A percentile compares a stretch with the other conserved stretches of the same genome.
Evolutionary conservation across 2,797 vertebrate genomes (phyloP).

Genomic region (Bradypodion ventrale): DNA sequence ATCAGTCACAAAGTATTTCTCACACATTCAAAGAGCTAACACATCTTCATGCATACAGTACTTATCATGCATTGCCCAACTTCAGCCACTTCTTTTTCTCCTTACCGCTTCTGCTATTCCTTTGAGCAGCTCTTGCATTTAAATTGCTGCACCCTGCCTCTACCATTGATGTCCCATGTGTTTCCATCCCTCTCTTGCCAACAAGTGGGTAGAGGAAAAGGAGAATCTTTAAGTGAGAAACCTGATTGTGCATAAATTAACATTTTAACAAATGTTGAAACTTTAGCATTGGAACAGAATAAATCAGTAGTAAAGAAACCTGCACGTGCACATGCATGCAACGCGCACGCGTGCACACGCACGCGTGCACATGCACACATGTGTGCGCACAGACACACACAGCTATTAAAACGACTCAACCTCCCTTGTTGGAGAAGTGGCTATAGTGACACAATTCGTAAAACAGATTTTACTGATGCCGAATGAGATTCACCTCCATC

Average conservation of each 20-base stretch:
- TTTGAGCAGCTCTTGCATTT: neutral
- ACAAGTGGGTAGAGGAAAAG: neutral
- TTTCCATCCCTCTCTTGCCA: neutral
- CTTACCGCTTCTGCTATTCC: neutral
- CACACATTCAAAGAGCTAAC: no score
- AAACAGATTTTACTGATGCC: slow-evolving; percentile 37
- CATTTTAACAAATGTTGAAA: slow-evolving; percentile 23
- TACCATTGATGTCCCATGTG: slow-evolving; percentile 9
- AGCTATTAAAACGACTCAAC: slow-evolving; percentile 28
- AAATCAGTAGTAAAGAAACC: slow-evolving; percentile 38
- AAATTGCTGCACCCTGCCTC: neutral
- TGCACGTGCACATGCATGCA: no score
- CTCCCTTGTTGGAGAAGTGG: slow-evolving; percentile 18
- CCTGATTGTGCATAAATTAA: slow-evolving; percentile 26
- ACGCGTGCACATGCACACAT: no score
- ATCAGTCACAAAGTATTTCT: neutral
- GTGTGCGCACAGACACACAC: no score
- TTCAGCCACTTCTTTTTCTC: neutral
- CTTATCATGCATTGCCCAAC: neutral
- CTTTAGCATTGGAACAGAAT: slow-evolving; percentile 36
- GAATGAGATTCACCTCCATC: slow-evolving; percentile 47
- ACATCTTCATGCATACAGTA: neutral
- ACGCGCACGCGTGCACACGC: no score
- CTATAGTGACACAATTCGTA: slow-evolving; percentile 33
- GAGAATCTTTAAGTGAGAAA: neutral